Evolutionary conservation across 2,113 vertebrate species (phyloP).

Genomic region (Marmota flaviventris): DNA sequence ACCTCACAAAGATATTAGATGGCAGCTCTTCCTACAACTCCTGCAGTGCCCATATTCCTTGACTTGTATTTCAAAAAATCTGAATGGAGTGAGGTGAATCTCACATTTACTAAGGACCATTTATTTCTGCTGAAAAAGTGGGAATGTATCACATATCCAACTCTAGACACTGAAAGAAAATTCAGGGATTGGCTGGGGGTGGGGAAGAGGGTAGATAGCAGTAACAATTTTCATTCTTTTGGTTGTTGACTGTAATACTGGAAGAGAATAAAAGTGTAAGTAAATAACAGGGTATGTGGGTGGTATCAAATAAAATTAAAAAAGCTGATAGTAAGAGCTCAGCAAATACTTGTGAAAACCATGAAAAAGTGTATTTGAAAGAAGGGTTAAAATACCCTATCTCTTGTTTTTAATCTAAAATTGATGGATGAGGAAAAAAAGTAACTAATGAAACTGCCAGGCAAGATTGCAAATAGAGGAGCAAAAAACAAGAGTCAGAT

Average conservation of each 20-base stretch:
- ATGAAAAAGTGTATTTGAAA: not conserved
- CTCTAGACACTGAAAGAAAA: not conserved
- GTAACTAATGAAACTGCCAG: conserved; percentile 2
- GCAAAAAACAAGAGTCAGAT: not conserved
- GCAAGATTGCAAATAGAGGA: not conserved
- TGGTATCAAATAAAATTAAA: not conserved
- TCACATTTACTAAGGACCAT: not conserved
- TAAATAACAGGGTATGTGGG: not conserved
- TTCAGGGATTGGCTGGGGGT: not conserved
- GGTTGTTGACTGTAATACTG: not conserved
- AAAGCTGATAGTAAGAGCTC: not conserved
- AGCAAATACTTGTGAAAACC: not conserved
- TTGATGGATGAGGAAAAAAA: not conserved
- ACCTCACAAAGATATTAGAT: not conserved
- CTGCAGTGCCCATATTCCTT: not conserved
- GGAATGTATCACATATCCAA: not conserved
- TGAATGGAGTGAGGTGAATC: not conserved
- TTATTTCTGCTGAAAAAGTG: not conserved
- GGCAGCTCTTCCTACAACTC: not conserved
- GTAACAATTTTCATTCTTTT: not conserved
- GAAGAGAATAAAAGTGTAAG: not conserved
- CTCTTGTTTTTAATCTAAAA: conserved; percentile 42
- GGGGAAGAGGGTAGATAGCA: too few species aligned
- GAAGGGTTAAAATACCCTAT: not conserved
- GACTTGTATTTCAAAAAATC: not conserved